These are phyloP conservation scores for Polyommatus iphigenia DNA, from an alignment of 2,888 invertebrate species.

Conservation along the genomic window DNA sequence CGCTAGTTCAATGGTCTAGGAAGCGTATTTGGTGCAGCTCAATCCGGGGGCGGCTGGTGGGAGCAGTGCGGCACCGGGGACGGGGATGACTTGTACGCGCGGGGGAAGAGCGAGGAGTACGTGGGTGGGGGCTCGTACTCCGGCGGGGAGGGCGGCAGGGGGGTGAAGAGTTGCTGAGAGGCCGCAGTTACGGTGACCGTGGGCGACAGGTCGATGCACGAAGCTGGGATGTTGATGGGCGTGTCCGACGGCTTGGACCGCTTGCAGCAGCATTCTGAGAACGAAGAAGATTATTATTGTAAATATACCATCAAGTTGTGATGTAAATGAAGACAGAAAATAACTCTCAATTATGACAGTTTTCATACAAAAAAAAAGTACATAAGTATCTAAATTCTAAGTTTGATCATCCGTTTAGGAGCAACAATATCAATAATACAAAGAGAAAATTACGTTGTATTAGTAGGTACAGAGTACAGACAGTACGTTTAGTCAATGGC, in stretches of 20 bases:
- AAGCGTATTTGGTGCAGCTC: slow-evolving; percentile 44
- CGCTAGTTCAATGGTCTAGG: slow-evolving; percentile 30
- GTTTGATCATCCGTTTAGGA: too few species aligned
- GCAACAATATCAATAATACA: too few species aligned
- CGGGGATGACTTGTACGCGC: slow-evolving; percentile 70
- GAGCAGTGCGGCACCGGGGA: slow-evolving; percentile 74
- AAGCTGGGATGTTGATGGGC: slow-evolving; percentile 69
- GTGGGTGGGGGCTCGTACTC: slow-evolving; percentile 84
- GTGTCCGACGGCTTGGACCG: slow-evolving; percentile 72
- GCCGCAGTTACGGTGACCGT: slow-evolving; percentile 67
- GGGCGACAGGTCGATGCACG: slow-evolving; percentile 71
- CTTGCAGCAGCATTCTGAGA: slow-evolving; percentile 76
- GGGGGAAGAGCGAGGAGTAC: slow-evolving; percentile 84
- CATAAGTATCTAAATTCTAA: too few species aligned
- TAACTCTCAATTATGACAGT: too few species aligned
- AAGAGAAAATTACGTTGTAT: too few species aligned
- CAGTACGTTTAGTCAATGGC: too few species aligned
- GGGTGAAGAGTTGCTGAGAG: slow-evolving; percentile 64
- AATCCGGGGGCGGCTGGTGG: slow-evolving; percentile 70
- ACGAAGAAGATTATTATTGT: neutral
- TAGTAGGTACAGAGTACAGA: too few species aligned
- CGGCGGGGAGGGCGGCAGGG: slow-evolving; percentile 73
- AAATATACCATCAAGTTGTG: too few species aligned
- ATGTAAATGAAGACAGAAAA: too few species aligned
- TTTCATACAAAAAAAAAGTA: too few species aligned